Evolutionary conservation across 2,888 invertebrate species (phyloP).

Genomic region (Germaria angustata): DNA sequence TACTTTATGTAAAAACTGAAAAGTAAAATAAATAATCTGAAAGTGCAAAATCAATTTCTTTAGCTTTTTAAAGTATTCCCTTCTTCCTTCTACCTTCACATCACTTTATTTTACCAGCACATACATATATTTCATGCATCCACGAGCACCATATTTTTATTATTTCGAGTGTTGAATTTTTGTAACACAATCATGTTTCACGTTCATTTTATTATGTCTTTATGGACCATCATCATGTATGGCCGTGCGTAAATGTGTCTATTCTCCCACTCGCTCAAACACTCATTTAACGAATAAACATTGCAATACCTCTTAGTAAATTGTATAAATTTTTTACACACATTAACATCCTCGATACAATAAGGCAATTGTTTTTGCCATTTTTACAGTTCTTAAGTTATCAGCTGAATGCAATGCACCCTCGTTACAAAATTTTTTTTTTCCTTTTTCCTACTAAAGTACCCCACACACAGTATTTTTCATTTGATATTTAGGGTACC

Average conservation of each 20-base stretch:
- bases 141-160: background rate
- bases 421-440: conserved; percentile 30
- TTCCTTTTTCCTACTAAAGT: background rate
- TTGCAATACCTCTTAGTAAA: background rate
- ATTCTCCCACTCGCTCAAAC: background rate
- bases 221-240: conserved; percentile 36
- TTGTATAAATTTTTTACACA: conserved; percentile 32
- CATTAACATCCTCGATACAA: conserved; percentile 25
- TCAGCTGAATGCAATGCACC: conserved; percentile 21
- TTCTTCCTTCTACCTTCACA: too few species aligned
- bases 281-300: background rate
- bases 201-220: conserved; percentile 53
- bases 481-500: conserved; percentile 54
- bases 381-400: conserved; percentile 20
- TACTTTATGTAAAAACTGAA: too few species aligned
- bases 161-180: background rate
- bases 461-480: conserved; percentile 10
- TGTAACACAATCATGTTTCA: conserved; percentile 46
- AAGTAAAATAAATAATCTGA: too few species aligned
- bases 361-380: background rate
- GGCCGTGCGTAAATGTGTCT: background rate
- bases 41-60: too few species aligned
- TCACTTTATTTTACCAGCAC: conserved; percentile 30
- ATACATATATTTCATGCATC: background rate
- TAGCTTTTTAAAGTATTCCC: too few species aligned